Base-by-base conservation (phyloP, 2,888 invertebrate genomes). In the Nipponacmea schrenckii region DNA sequence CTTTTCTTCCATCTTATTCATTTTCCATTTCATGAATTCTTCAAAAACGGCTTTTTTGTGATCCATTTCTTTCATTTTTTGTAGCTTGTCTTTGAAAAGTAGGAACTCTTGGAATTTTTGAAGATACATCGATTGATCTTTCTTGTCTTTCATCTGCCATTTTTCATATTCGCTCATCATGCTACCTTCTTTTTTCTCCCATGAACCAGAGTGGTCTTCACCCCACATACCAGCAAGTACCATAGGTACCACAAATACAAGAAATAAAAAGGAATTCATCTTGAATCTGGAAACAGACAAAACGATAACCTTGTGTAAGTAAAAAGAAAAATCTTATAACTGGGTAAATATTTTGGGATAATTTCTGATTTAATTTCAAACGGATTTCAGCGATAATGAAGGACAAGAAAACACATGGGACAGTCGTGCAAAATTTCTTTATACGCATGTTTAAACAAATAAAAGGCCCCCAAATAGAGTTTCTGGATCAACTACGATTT, bases 61-160 rank as follows among this genome's bases (percentile, higher is more conserved):
- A 31, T 62, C 31, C 68, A 68, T 27, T 62, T 56, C 62, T 27
- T 45, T 62, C 68, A 56, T 39, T 24, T 69, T 69, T 24, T 62
- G 26, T 15, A 26, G n/a, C 63, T 63, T 69, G 17, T 62, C 69
- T 63, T 63, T 62, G 62, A 46, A 27, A 44, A 46, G 39, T 24
- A 39, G 20, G 46, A 69, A 45, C 15, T 64, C 63, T 17, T 46
- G 45, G 63, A 20, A 69, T 44, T 68, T 68, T 5, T 44, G 31
- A 14, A 17, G 27, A 26, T 56, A 56, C 31, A 12, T 17, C 7
- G 10, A 48, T 56, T 68, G 27, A 50, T 62, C 62, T 44, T 56
- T 68, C 68, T 56, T 39, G 17, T 50, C 68, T 31, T 31, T 56
- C 56, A 56, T 56, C 20, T 8, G 10, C 56, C 56, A 56, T 56